Percentiles rank a stretch among this genome's conserved stretches.
Evolutionary conservation across 2,797 vertebrate genomes (phyloP).

Genomic region (Picus viridis): DNA sequence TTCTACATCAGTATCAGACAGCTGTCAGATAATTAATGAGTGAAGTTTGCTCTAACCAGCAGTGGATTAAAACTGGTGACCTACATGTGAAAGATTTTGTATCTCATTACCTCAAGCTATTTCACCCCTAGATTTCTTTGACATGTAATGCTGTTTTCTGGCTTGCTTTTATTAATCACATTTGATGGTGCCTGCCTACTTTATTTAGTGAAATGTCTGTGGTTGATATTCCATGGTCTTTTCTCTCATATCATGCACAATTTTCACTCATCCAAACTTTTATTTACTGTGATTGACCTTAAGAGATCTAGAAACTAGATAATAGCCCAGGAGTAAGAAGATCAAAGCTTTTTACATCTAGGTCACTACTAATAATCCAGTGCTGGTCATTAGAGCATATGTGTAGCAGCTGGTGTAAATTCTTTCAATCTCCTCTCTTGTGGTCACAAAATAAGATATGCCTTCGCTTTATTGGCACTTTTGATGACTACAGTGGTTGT

Average conservation of each 20-base stretch:
- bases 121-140: constrained; percentile 20
- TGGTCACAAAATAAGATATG: neutral
- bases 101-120: constrained; percentile 48
- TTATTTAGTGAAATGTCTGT: neutral
- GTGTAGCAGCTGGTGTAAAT: constrained; percentile 2
- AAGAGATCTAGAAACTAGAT: constrained; percentile 46
- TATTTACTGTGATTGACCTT: constrained; percentile 12
- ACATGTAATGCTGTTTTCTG: constrained; percentile 27
- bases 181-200: neutral
- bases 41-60: neutral
- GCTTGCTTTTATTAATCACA: neutral
- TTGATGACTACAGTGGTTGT: neutral
- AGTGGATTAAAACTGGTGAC: constrained; percentile 47
- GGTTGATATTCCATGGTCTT: neutral
- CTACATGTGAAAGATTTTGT: constrained; percentile 48
- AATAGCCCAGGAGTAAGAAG: constrained; percentile 55
- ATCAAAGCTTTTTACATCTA: constrained; percentile 63
- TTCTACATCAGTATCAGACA: neutral
- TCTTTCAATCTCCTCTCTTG: constrained; percentile 12
- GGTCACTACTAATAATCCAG: constrained; percentile 54
- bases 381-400: constrained; percentile 38
- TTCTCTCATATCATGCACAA: neutral
- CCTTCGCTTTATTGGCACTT: neutral
- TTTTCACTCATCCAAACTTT: constrained; percentile 19
- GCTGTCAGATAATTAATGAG: constrained; percentile 28